Percentiles rank a stretch among this genome's conserved stretches.
Evolutionary conservation across 2,113 vertebrate genomes (phyloP).

Genomic region (Lepidothrix coronata): DNA sequence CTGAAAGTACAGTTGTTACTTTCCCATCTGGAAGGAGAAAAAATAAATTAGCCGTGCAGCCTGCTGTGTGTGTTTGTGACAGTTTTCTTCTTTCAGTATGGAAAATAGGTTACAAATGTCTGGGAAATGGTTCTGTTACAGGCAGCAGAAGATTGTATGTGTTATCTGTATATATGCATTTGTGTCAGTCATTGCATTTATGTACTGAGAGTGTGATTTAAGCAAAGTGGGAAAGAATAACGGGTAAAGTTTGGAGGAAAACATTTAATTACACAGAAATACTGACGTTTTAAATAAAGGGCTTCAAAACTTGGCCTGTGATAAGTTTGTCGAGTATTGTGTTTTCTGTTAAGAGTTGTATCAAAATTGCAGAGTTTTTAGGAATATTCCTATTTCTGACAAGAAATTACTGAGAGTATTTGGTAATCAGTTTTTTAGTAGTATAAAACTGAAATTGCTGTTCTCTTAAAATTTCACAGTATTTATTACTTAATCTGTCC

Average conservation of each 20-base stretch:
- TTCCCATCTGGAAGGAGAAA: background rate
- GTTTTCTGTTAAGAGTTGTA: background rate
- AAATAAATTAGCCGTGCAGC: background rate
- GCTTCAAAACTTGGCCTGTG: background rate
- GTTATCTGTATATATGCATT: background rate
- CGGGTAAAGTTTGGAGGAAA: background rate
- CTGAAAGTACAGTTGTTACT: background rate
- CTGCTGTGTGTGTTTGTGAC: background rate
- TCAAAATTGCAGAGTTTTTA: background rate
- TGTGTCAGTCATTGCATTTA: background rate
- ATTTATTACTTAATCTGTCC: constrained; percentile 52
- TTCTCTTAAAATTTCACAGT: constrained; percentile 54
- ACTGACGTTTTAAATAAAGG: background rate
- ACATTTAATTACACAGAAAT: background rate
- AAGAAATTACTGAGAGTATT: background rate
- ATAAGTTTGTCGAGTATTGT: background rate
- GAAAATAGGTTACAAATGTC: background rate
- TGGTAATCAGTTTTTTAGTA: background rate
- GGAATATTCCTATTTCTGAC: background rate
- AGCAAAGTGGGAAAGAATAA: background rate
- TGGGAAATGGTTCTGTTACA: background rate
- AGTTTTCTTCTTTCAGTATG: background rate
- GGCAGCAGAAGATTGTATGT: background rate
- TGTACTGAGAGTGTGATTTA: background rate
- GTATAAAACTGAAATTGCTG: constrained; percentile 10